Evolutionary conservation across 2,888 invertebrate genomes (phyloP).

Genomic region (Netelia inedita): DNA sequence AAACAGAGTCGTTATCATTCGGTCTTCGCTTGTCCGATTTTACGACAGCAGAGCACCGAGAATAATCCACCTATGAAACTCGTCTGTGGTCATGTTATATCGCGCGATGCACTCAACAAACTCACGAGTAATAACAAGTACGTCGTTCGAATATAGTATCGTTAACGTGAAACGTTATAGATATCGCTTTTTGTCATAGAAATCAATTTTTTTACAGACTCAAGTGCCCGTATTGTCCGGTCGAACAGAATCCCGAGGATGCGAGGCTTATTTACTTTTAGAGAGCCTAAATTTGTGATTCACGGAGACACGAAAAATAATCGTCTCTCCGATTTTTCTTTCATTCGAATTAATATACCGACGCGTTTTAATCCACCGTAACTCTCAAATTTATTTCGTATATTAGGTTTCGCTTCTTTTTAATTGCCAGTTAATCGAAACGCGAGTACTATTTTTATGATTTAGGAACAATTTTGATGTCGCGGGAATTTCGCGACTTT

Average conservation of each 20-base stretch:
- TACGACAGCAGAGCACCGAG: constrained; percentile 98
- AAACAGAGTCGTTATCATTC: constrained; percentile 97
- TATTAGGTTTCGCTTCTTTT: constrained; percentile 1
- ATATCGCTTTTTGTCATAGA: constrained; percentile 79
- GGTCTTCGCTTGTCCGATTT: constrained; percentile 99
- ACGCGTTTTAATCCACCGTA: background rate
- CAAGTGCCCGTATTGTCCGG: constrained; percentile 99
- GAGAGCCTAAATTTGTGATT: constrained; percentile 77
- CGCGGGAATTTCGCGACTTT: too few relatives aligned
- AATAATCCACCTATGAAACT: constrained; percentile 99
- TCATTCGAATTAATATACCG: background rate
- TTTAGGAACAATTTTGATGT: background rate
- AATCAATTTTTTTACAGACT: constrained; percentile 89
- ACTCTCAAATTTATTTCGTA: background rate
- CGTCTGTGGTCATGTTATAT: constrained; percentile 99
- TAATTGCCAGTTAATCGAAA: background rate
- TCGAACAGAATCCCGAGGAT: constrained; percentile 97
- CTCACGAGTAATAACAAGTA: constrained; percentile 97
- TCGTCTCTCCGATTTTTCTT: background rate
- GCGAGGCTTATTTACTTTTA: constrained; percentile 97
- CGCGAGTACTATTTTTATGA: background rate
- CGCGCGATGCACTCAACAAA: constrained; percentile 98
- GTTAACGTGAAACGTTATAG: constrained; percentile 74
- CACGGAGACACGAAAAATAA: constrained; percentile 8
- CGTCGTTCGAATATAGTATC: constrained; percentile 81